Conservation (phyloP, 2,888 invertebrate genomes). For the Polietes domitor region DNA sequence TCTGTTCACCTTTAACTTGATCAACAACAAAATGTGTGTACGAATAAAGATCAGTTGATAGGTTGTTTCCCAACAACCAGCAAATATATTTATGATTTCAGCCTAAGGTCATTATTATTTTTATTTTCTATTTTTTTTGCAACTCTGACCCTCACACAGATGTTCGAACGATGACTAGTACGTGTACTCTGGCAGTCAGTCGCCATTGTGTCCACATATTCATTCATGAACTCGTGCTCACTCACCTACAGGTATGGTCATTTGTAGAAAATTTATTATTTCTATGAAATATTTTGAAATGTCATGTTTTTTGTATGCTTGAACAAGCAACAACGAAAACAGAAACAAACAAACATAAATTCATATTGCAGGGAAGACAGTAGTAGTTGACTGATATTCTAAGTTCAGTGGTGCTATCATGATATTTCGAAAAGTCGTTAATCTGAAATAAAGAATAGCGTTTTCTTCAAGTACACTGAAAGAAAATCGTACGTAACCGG, state of each 20-base stretch:
- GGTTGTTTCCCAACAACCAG: background rate
- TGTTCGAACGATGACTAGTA: background rate
- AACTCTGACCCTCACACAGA: slow-evolving; percentile 42
- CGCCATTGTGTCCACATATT: background rate
- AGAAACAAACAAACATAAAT: too few species aligned
- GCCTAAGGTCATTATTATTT: slow-evolving; percentile 48
- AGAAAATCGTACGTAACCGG: too few species aligned
- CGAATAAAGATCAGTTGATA: background rate
- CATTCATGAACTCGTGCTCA: background rate
- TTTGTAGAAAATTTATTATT: slow-evolving; percentile 36
- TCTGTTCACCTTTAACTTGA: too few species aligned
- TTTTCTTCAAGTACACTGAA: too few species aligned
- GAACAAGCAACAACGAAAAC: background rate
- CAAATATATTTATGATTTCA: slow-evolving; percentile 33
- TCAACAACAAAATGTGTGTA: background rate
- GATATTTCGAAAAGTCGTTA: background rate
- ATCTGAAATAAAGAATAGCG: too few species aligned
- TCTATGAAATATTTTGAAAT: slow-evolving; percentile 11
- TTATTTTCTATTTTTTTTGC: slow-evolving; percentile 1
- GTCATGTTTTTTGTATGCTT: slow-evolving; percentile 4
- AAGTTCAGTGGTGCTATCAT: background rate
- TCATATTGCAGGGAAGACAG: background rate
- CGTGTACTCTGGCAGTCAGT: background rate
- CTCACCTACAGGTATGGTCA: slow-evolving; percentile 2
- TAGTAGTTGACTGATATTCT: background rate